phyloP scores from a whole-genome alignment of 2,888 invertebrate genomes.

The Diachrysia chrysitis region DNA sequence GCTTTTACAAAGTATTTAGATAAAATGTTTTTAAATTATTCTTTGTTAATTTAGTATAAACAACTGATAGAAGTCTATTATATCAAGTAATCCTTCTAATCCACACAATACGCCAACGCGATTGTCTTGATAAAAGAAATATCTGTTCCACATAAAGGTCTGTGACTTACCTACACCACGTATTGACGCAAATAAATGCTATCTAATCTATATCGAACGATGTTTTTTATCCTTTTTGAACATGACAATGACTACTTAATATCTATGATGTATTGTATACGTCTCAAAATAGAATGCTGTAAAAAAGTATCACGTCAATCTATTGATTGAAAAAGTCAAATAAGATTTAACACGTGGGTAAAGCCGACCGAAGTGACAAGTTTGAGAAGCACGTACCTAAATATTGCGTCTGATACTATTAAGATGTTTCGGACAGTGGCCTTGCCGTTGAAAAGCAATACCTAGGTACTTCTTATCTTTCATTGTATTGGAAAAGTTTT shows the following conservation, averaged over 20 bases:
- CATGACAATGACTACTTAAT: conserved; percentile 45
- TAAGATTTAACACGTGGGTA: conserved; percentile 43
- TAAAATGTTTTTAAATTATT: not conserved
- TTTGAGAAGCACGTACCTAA: conserved; percentile 36
- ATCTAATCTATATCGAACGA: conserved; percentile 49
- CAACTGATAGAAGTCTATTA: not conserved
- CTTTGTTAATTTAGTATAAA: not conserved
- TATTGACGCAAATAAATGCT: conserved; percentile 57
- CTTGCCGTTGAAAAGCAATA: not conserved
- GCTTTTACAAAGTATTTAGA: not conserved
- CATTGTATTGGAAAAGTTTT: conserved; percentile 12
- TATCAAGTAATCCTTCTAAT: not conserved
- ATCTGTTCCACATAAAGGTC: conserved; percentile 51
- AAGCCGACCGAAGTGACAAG: conserved; percentile 38
- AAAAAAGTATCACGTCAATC: conserved; percentile 36
- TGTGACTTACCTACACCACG: conserved; percentile 46
- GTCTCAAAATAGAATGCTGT: conserved; percentile 35
- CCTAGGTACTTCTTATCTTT: not conserved
- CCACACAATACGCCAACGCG: conserved; percentile 14
- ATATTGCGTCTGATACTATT: conserved; percentile 14
- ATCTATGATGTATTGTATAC: conserved; percentile 49
- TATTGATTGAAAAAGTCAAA: conserved; percentile 40
- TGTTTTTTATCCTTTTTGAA: conserved; percentile 44
- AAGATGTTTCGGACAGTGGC: conserved; percentile 9
- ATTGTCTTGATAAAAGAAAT: conserved; percentile 20